These are phyloP conservation scores for Poecilus cupreus DNA, from an alignment of 2,888 invertebrate species.

Conservation along the genomic window DNA sequence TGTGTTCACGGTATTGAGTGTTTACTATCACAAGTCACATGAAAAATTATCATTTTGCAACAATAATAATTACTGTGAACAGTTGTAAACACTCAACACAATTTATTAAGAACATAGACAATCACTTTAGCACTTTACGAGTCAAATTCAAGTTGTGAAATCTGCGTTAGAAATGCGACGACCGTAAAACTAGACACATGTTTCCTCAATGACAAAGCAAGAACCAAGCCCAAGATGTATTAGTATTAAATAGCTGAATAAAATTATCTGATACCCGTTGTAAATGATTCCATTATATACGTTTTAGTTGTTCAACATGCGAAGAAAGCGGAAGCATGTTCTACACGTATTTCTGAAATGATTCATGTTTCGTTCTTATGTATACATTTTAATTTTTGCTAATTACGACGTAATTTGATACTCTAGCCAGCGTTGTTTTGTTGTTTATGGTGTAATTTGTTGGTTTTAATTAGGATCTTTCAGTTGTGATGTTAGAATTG, in stretches of 20 bases:
- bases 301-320: conserved; percentile 53
- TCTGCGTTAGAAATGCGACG: conserved; percentile 11
- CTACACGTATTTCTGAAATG: conserved; percentile 21
- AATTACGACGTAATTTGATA: conserved; percentile 33
- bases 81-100: neutral
- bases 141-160: conserved; percentile 19
- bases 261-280: conserved; percentile 54
- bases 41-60: neutral
- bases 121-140: conserved; percentile 12
- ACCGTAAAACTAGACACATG: conserved; percentile 49
- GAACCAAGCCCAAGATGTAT: conserved; percentile 3
- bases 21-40: too few species aligned
- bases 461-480: conserved; percentile 21
- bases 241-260: conserved; percentile 43
- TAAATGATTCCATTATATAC: conserved; percentile 52
- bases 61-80: neutral
- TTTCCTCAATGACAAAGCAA: conserved; percentile 49
- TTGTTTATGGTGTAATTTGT: conserved; percentile 14
- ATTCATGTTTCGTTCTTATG: neutral
- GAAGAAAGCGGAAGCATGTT: conserved; percentile 27
- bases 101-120: conserved; percentile 26
- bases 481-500: neutral
- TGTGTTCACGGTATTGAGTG: too few species aligned
- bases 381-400: conserved; percentile 35
- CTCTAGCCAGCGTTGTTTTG: neutral